Evolutionary conservation across 1,140 invertebrate species (phyloP), one percentile per base, ranked within the genome.

Genomic region (Brachionus rubens): DNA sequence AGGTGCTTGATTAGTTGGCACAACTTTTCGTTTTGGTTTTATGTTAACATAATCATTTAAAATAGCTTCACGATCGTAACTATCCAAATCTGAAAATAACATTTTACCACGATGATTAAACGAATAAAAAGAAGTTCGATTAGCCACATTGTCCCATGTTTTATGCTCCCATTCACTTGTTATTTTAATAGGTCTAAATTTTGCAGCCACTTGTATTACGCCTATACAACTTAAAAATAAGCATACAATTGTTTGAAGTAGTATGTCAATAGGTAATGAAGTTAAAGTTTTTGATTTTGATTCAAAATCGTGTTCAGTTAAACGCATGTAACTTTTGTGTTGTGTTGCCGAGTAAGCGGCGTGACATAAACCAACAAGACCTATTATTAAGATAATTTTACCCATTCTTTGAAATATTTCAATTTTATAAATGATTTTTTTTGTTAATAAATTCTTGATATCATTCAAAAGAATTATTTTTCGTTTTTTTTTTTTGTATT

Each of bases 41-140:
- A 65, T 65, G 3, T 65, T 43, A 3, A 65, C 36, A 43, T 65
- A 65, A 14, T 65, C 41, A 21, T 36, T 14, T 9, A 65, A 21
- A 43, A 43, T 36, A 19, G 36, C 36, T 14, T 65, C 36, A 14
- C 19, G 19, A 24, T 65, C 36, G 36, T n/a, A n/a, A n/a, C 3
- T 16, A 62, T 65, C 40, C 16, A 43, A 36, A 14, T 65, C 68
- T 21, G 68, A 72, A 26, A 56, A 75, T 12, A 75, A 28, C 9
- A 40, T 36, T 59, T 75, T 75, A 2, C 72, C 72, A 30, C 72
- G 26, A 16, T 75, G 72, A 46, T 75, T 75, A 33, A 75, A 75
- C 24, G 48, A 40, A 16, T 54, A 54, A 47, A 75, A 75, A 2
- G 72, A 75, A 30, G 72, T 54, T 19, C 72, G 16, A 28, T 54